Percentiles rank a stretch among this genome's conserved stretches.
These are phyloP conservation scores for Phalacrocorax carbo DNA, from an alignment of 2,113 vertebrate species.

Conservation along the genomic window DNA sequence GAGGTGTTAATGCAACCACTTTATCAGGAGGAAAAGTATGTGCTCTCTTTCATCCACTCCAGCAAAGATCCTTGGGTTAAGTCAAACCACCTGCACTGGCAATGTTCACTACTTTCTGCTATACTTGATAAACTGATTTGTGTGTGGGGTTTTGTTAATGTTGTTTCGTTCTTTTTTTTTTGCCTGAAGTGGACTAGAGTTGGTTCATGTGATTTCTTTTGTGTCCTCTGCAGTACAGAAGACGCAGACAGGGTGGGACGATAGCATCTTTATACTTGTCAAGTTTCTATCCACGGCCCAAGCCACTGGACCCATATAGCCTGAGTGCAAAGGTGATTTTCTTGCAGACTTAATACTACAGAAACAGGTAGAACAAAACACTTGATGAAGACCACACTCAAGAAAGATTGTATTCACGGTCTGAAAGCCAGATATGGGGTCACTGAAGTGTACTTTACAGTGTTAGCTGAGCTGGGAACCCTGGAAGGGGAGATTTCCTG, in stretches of 20 bases:
- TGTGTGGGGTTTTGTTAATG: neutral
- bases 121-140: neutral
- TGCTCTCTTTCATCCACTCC: neutral
- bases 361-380: neutral
- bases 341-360: neutral
- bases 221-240: neutral
- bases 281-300: neutral
- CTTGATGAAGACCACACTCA: fast-evolving
- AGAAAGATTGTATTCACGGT: neutral
- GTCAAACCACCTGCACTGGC: neutral
- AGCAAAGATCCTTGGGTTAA: neutral
- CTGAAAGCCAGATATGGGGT: neutral
- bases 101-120: neutral
- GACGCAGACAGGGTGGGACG: neutral
- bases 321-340: neutral
- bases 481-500: neutral
- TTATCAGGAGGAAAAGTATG: neutral
- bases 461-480: neutral
- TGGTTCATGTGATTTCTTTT: neutral
- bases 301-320: fast-evolving
- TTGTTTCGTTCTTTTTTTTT: neutral
- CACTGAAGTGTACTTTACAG: neutral
- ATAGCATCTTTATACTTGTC: neutral
- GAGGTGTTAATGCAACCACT: neutral
- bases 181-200: neutral